Percentiles rank a stretch among this genome's conserved stretches.
Evolutionary conservation across 2,113 vertebrate species (phyloP).

Genomic region (Atherinomorus stipes): DNA sequence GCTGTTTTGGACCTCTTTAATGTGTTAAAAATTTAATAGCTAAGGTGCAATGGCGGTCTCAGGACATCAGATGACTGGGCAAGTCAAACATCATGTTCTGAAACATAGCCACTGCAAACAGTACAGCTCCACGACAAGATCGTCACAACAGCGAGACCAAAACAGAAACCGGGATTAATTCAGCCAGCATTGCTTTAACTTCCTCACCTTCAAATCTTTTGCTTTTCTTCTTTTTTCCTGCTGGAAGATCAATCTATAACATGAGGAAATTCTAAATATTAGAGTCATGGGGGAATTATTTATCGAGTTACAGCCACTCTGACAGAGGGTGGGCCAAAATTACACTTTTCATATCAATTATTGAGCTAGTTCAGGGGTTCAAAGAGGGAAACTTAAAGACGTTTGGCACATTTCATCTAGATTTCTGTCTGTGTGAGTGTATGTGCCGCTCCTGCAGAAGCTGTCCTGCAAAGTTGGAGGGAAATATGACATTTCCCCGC

Average conservation of each 20-base stretch:
- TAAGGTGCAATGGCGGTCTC: slow-evolving; percentile 52
- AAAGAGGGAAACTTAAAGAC: neutral
- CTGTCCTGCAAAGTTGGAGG: too few species aligned
- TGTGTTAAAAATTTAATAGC: slow-evolving; percentile 71
- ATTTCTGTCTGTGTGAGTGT: too few species aligned
- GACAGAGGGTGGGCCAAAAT: slow-evolving; percentile 7
- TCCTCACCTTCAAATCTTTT: neutral
- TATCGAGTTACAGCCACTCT: neutral
- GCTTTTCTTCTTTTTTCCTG: neutral
- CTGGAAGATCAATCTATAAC: neutral
- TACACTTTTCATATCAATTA: slow-evolving; percentile 9
- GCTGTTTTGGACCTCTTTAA: slow-evolving; percentile 72
- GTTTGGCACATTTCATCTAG: slow-evolving; percentile 10
- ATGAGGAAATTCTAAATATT: neutral
- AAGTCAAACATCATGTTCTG: slow-evolving; percentile 73
- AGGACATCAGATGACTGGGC: slow-evolving; percentile 52
- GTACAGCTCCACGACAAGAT: slow-evolving; percentile 38
- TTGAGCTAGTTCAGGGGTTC: slow-evolving; percentile 23
- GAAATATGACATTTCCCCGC: too few species aligned
- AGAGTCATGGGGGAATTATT: slow-evolving; percentile 6
- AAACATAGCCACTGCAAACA: slow-evolving; percentile 73
- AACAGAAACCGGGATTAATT: neutral
- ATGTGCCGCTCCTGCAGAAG: neutral
- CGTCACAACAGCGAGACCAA: neutral
- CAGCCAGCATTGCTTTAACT: neutral